These are phyloP conservation scores for Acropternis orthonyx DNA, from an alignment of 2,797 vertebrate species.

Conservation along the genomic window DNA sequence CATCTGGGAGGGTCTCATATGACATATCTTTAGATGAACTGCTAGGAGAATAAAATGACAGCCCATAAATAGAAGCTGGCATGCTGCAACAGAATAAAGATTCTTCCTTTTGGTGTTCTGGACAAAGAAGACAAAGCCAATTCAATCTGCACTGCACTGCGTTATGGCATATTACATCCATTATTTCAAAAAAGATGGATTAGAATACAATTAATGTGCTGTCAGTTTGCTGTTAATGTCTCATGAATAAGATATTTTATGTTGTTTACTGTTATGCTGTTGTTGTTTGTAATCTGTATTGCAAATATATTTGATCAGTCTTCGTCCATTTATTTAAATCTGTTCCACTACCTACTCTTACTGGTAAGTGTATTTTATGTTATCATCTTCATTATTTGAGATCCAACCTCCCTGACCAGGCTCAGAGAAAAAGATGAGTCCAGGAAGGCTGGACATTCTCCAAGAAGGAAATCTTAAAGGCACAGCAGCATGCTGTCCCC, in stretches of 20 bases:
- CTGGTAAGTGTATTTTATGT: background rate
- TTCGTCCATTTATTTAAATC: background rate
- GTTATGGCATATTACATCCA: background rate
- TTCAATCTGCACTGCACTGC: background rate
- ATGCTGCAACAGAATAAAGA: background rate
- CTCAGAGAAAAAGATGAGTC: background rate
- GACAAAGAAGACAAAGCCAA: slow-evolving; percentile 27
- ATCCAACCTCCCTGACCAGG: background rate
- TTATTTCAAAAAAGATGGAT: background rate
- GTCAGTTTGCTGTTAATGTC: background rate
- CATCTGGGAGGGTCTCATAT: background rate
- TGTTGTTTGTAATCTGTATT: background rate
- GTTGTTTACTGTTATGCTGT: background rate
- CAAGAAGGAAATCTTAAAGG: background rate
- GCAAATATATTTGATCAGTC: background rate
- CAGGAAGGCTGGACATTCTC: background rate
- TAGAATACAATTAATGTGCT: background rate
- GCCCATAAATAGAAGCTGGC: background rate
- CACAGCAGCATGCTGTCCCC: background rate
- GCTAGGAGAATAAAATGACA: background rate
- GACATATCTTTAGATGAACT: background rate
- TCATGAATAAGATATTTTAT: background rate
- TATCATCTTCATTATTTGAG: background rate
- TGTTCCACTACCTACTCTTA: background rate
- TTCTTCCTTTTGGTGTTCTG: slow-evolving; percentile 7